Conservation (phyloP, 2,888 invertebrate genomes). For the Acronicta psi region DNA sequence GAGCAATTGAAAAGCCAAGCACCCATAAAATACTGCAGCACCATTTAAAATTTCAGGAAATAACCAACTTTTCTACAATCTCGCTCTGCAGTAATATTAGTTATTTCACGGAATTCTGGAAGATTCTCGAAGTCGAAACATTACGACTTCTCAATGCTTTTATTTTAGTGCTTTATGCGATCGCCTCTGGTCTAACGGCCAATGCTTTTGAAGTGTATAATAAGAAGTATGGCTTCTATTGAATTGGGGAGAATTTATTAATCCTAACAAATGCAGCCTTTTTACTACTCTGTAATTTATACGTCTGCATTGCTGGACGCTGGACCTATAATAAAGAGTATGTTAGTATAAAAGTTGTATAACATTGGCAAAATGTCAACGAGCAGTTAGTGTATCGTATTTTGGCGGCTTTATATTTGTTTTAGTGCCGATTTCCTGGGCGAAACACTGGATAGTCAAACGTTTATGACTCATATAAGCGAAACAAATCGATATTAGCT, state of each 20-base stretch:
- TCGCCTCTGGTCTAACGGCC: constrained; percentile 36
- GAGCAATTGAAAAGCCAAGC: not conserved
- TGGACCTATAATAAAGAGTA: constrained; percentile 1
- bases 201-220: constrained; percentile 31
- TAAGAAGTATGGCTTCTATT: constrained; percentile 19
- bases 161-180: constrained; percentile 36
- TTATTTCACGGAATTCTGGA: constrained; percentile 13
- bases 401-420: constrained; percentile 26
- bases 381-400: constrained; percentile 17
- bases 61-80: constrained; percentile 9
- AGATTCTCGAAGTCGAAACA: constrained; percentile 25
- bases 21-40: not conserved
- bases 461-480: constrained; percentile 1
- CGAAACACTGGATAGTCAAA: constrained; percentile 7
- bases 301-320: constrained; percentile 37
- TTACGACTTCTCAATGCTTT: constrained; percentile 28
- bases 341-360: constrained; percentile 29
- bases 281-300: constrained; percentile 38
- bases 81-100: constrained; percentile 12
- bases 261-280: constrained; percentile 39
- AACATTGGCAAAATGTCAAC: constrained; percentile 48
- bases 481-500: too few species aligned
- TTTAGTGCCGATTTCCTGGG: constrained; percentile 23
- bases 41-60: constrained; percentile 21
- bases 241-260: constrained; percentile 44